Evolutionary conservation across 2,888 invertebrate species (phyloP).

Genomic region (Hanleya hanleyi): DNA sequence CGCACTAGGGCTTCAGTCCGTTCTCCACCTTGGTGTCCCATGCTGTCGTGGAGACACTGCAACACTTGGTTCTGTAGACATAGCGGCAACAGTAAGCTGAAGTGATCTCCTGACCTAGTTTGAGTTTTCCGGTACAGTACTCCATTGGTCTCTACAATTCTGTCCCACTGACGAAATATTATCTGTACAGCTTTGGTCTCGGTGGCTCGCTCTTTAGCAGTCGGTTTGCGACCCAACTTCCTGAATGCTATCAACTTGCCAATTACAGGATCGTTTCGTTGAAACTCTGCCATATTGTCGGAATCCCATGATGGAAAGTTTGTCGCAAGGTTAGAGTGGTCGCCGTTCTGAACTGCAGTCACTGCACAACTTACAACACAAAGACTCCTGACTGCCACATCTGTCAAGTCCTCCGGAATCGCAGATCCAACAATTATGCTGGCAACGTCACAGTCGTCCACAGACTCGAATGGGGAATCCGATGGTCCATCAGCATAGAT

Average conservation of each 20-base stretch:
- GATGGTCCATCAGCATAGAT: neutral
- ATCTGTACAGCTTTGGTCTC: neutral
- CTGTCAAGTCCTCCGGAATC: too few species aligned
- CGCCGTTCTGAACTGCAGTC: too few species aligned
- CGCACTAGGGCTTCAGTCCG: constrained; percentile 1
- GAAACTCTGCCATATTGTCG: neutral
- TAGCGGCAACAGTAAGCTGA: neutral
- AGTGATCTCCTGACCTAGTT: neutral
- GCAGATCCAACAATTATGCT: neutral
- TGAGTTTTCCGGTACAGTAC: constrained; percentile 4
- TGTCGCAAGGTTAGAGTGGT: too few species aligned
- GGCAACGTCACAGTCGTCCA: neutral
- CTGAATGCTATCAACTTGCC: too few species aligned
- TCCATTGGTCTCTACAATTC: neutral
- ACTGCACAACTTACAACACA: too few species aligned
- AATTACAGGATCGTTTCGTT: too few species aligned
- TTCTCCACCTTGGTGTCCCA: constrained; percentile 12
- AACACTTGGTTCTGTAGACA: too few species aligned
- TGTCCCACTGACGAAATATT: constrained; percentile 1
- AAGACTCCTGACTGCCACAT: too few species aligned
- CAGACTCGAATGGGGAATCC: neutral
- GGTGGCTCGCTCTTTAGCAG: neutral
- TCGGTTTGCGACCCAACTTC: too few species aligned
- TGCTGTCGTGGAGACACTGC: neutral
- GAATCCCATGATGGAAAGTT: neutral